Conservation (phyloP, 1,140 invertebrate species). For the Psix sp. region DNA sequence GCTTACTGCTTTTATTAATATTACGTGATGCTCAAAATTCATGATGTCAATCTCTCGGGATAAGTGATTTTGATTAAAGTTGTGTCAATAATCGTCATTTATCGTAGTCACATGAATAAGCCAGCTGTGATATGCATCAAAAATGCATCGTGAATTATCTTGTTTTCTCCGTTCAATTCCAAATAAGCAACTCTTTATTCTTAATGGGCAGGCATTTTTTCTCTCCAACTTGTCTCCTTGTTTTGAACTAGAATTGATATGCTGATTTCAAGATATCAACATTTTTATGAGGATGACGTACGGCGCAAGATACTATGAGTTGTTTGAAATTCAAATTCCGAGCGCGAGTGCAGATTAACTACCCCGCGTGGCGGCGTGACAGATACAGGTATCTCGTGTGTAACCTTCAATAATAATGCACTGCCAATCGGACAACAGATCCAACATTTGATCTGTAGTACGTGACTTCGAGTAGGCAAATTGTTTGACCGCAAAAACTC, state of each 20-base stretch:
- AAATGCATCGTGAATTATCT: conserved; percentile 5
- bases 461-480: too few species aligned
- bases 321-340: conserved; percentile 47
- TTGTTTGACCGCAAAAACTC: too few species aligned
- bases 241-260: conserved; percentile 18
- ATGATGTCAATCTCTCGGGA: conserved; percentile 29
- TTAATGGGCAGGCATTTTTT: too few species aligned
- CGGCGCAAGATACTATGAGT: conserved; percentile 16
- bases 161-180: too few species aligned
- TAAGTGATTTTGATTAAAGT: conserved; percentile 48
- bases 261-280: conserved; percentile 13
- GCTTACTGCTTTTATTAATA: conserved; percentile 26
- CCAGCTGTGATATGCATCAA: conserved; percentile 5
- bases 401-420: conserved; percentile 52
- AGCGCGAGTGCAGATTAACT: conserved; percentile 34
- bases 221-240: neutral
- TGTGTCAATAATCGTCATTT: conserved; percentile 39
- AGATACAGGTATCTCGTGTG: conserved; percentile 22
- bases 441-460: too few species aligned
- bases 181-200: too few species aligned
- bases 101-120: conserved; percentile 11
- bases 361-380: conserved; percentile 26
- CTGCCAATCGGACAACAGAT: conserved; percentile 27
- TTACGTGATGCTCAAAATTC: conserved; percentile 22
- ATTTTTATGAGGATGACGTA: conserved; percentile 32